phyloP scores from a whole-genome alignment of 2,888 invertebrate genomes.

The Ernsta delagoae region DNA sequence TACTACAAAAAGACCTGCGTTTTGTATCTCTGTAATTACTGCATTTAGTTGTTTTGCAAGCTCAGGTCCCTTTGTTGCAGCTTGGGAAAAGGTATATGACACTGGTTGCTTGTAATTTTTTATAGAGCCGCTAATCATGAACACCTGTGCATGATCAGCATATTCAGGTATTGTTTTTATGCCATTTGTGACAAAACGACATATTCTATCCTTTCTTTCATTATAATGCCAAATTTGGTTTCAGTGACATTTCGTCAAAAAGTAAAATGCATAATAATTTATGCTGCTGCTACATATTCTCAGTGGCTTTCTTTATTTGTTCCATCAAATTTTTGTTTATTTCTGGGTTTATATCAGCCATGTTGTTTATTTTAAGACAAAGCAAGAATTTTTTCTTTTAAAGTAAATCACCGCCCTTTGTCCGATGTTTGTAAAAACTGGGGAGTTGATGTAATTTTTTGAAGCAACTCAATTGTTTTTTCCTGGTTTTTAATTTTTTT shows the following conservation, averaged over 20 bases:
- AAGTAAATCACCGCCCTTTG: slow-evolving; percentile 33
- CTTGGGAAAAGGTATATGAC: slow-evolving; percentile 43
- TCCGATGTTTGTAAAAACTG: slow-evolving; percentile 21
- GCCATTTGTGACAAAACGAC: slow-evolving; percentile 42
- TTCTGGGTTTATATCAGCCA: slow-evolving; percentile 24
- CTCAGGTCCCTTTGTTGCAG: slow-evolving; percentile 42
- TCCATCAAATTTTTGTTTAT: slow-evolving; percentile 44
- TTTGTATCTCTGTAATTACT: neutral
- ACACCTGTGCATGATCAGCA: too few species aligned
- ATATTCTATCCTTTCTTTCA: slow-evolving; percentile 40
- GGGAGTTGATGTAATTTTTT: slow-evolving; percentile 28
- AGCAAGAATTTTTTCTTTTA: slow-evolving; percentile 37
- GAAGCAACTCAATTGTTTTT: slow-evolving; percentile 6
- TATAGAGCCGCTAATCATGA: too few species aligned
- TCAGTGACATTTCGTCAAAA: slow-evolving; percentile 49
- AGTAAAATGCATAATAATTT: slow-evolving; percentile 44
- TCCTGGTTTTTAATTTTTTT: slow-evolving; percentile 18
- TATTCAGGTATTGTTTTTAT: too few species aligned
- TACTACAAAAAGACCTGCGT: slow-evolving; percentile 6
- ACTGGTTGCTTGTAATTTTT: slow-evolving; percentile 42
- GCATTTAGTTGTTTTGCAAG: slow-evolving; percentile 4
- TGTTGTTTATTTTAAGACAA: slow-evolving; percentile 34
- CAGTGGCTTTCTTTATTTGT: slow-evolving; percentile 40
- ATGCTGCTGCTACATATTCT: slow-evolving; percentile 42
- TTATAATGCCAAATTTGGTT: slow-evolving; percentile 44